Evolutionary conservation across 2,888 invertebrate species (phyloP).

Genomic region (Pristionchus japonicus): DNA sequence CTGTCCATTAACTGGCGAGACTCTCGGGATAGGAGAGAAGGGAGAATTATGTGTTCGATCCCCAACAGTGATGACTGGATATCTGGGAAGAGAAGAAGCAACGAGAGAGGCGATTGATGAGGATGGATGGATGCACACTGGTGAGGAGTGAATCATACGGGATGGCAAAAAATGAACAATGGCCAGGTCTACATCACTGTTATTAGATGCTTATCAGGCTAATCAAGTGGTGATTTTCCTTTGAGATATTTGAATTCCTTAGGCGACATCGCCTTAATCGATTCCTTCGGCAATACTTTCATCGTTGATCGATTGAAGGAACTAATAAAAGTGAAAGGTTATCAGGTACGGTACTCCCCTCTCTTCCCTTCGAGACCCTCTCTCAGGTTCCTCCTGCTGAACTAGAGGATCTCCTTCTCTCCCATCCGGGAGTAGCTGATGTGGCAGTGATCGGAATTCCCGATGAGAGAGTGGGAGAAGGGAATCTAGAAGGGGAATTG

Average conservation of each 20-base stretch:
- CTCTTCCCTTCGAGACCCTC: not conserved
- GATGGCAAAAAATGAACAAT: too few species aligned
- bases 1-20: slow-evolving; percentile 78
- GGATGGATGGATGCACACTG: slow-evolving; percentile 85
- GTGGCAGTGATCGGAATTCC: slow-evolving; percentile 87
- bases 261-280: slow-evolving; percentile 67
- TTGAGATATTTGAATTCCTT: too few species aligned
- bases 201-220: not conserved
- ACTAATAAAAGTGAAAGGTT: slow-evolving; percentile 72
- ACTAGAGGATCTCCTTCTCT: slow-evolving; percentile 85
- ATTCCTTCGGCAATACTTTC: slow-evolving; percentile 61
- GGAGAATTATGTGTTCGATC: slow-evolving; percentile 91
- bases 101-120: slow-evolving; percentile 82
- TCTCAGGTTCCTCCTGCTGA: slow-evolving; percentile 86
- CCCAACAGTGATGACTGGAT: slow-evolving; percentile 86
- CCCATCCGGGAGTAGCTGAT: slow-evolving; percentile 84
- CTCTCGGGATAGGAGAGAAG: slow-evolving; percentile 81
- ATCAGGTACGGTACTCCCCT: slow-evolving; percentile 59
- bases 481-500: not conserved
- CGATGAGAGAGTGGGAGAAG: slow-evolving; percentile 76
- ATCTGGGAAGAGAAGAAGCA: slow-evolving; percentile 84
- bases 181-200: too few species aligned
- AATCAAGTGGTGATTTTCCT: not conserved
- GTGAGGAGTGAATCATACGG: too few species aligned
- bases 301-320: slow-evolving; percentile 72